A percentile compares a stretch with the other conserved stretches of the same genome.
Evolutionary conservation across 2,113 vertebrate species (phyloP).

Genomic region (Boulengeromyrus knoepffleri): DNA sequence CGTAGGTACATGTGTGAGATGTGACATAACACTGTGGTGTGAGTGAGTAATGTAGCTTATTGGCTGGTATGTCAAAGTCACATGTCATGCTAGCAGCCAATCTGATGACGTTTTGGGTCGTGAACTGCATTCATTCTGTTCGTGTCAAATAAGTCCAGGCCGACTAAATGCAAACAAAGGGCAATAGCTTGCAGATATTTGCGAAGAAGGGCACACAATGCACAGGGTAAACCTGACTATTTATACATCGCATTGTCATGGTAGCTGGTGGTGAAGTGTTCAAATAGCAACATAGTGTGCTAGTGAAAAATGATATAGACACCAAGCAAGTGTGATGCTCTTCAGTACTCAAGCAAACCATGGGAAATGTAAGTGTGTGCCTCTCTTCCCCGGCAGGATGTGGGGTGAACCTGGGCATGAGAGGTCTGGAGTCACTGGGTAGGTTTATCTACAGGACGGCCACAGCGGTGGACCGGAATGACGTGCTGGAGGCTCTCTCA

Average conservation of each 20-base stretch:
- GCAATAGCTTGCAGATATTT: background rate
- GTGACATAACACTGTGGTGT: background rate
- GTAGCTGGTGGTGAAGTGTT: background rate
- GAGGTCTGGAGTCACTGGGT: constrained; percentile 63
- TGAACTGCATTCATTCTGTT: background rate
- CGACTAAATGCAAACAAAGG: background rate
- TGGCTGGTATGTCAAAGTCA: background rate
- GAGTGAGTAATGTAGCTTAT: background rate
- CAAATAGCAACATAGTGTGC: background rate
- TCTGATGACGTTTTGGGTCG: background rate
- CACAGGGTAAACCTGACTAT: background rate
- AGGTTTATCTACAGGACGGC: constrained; percentile 63
- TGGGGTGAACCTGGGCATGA: constrained; percentile 67
- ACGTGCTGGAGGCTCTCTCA: constrained; percentile 61
- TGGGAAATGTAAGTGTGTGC: background rate
- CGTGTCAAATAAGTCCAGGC: background rate
- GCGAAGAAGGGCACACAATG: background rate
- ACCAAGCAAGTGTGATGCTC: background rate
- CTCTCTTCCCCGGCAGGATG: constrained; percentile 48
- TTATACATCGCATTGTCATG: background rate
- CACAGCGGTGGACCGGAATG: constrained; percentile 61
- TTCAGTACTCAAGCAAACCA: background rate
- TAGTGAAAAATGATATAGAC: background rate
- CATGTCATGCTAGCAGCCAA: background rate
- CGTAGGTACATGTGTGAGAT: background rate